phyloP scores from a whole-genome alignment of 2,797 vertebrate genomes.

The Netta rufina region DNA sequence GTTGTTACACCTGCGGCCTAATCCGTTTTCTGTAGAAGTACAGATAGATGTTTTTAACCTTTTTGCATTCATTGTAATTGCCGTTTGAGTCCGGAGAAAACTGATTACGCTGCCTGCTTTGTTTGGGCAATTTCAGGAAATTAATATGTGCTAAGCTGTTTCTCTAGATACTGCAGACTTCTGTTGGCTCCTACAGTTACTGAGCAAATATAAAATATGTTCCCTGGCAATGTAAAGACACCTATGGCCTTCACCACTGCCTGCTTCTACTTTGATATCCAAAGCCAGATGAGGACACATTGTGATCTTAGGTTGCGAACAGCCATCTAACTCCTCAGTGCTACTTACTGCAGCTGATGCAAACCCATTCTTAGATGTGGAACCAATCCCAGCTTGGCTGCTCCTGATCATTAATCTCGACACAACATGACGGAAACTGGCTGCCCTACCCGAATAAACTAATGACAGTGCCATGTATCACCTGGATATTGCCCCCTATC shows the following conservation, averaged over 20 bases:
- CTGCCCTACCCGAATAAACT: background rate
- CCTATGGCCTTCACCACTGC: background rate
- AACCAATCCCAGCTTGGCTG: background rate
- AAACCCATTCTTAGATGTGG: background rate
- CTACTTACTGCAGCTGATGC: background rate
- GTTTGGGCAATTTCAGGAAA: background rate
- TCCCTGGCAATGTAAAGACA: background rate
- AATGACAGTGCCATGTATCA: background rate
- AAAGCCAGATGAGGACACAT: rapidly evolving
- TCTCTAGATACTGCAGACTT: background rate
- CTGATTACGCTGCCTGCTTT: background rate
- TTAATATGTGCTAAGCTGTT: background rate
- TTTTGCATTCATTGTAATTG: background rate
- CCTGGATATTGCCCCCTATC: background rate
- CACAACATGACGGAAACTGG: rapidly evolving
- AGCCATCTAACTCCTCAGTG: background rate
- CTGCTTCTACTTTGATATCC: background rate
- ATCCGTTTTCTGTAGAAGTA: background rate
- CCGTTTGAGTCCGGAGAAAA: background rate
- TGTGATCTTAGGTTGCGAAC: background rate
- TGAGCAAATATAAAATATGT: background rate
- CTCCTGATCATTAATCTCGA: background rate
- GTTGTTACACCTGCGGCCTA: background rate
- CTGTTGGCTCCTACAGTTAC: background rate
- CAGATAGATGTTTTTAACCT: background rate